phyloP scores from a whole-genome alignment of 2,888 invertebrate species.

The Netelia inedita region DNA sequence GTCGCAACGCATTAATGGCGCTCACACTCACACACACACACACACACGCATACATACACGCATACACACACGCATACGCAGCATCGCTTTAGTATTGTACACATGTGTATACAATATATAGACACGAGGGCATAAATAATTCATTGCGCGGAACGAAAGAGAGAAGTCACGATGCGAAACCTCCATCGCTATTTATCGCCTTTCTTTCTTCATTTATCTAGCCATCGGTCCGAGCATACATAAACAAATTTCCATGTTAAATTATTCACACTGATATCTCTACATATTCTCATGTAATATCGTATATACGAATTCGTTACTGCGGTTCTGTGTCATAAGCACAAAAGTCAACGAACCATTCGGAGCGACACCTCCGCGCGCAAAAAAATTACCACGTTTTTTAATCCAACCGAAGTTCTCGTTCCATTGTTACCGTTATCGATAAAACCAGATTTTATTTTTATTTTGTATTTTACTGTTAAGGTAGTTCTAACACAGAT shows the following conservation, averaged over 20 bases:
- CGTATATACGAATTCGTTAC: constrained; percentile 49
- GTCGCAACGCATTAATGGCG: constrained; percentile 64
- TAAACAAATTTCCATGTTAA: constrained; percentile 61
- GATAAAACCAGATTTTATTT: too few relatives aligned
- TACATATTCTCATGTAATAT: constrained; percentile 30
- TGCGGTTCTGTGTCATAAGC: constrained; percentile 34
- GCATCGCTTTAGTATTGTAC: constrained; percentile 39
- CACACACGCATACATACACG: neutral
- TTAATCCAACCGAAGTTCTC: neutral
- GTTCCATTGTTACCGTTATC: neutral
- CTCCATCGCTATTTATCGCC: constrained; percentile 71
- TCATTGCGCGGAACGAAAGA: constrained; percentile 71
- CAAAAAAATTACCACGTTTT: constrained; percentile 11
- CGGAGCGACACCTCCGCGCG: constrained; percentile 1
- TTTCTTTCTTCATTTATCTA: constrained; percentile 68
- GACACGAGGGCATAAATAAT: constrained; percentile 68
- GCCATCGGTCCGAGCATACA: constrained; percentile 63
- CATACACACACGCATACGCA: neutral
- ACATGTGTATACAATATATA: constrained; percentile 57
- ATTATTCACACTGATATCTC: constrained; percentile 50
- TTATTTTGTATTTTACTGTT: too few relatives aligned
- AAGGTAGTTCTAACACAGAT: too few relatives aligned
- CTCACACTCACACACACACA: constrained; percentile 40
- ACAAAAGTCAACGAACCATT: constrained; percentile 39
- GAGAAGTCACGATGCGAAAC: constrained; percentile 71